Base-by-base conservation (phyloP, 2,113 vertebrate genomes). In the Trogon surrucura region DNA sequence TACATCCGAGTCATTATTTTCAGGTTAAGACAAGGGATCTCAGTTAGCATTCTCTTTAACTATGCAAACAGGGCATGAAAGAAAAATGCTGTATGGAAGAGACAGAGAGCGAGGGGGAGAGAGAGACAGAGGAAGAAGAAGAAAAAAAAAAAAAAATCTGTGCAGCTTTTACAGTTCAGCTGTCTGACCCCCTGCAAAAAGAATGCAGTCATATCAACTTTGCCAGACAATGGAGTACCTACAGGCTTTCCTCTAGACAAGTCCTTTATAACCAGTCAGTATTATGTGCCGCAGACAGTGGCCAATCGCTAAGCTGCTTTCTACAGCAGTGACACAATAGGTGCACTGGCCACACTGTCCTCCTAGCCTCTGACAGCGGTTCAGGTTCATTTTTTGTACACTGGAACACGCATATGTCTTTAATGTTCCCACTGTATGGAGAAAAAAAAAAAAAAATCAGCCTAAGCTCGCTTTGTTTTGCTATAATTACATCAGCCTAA, bases 181-280 rank as follows among this genome's bases (percentile, higher is more conserved):
- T 98, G 98, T 97, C 96, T 93, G 92, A 98, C 96, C 91, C 96
- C 97, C 95, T 95, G 96, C 93, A 95, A 96, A 96, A 96, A 98
- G 97, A 98, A 98, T 97, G 98, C 98, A 98, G 98, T 98, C 97
- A 98, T 98, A 97, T 98, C 97, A 98, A 98, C 98, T 98, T 98
- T 98, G 98, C 96, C 96, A 97, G 98, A 98, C 98, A 98, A 98
- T 97, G 97, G 97, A 98, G 97, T 97, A 97, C 97, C 95, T 98
- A 97, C 95, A 95, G 95, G 92, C 96, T 98, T 98, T 97, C 96
- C 97, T 96, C 96, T 98, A 97, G 98, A 98, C 97, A 97, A 98
- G 97, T 96, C 96, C 98, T 98, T 98, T 98, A 98, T 98, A 98
- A 98, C 97, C 98, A 98, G 97, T 97, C 98, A 97, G 97, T 96